Conservation (phyloP, 2,113 vertebrate genomes). For the Peromyscus maniculatus region DNA sequence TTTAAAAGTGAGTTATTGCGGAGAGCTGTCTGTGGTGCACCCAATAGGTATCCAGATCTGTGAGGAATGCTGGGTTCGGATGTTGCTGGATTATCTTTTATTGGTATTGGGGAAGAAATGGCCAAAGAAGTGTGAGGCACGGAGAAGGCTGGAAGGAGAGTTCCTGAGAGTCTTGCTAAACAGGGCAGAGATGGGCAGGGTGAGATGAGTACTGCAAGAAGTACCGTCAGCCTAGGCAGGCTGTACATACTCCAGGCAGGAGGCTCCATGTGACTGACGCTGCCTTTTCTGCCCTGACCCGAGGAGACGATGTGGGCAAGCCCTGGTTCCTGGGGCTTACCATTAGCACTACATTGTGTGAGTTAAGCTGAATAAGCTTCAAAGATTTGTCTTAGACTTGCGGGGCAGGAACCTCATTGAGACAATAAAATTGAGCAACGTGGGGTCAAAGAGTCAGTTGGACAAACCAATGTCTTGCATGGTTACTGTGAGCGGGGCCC, state of each 20-base stretch:
- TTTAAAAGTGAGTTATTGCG: slow-evolving; percentile 22
- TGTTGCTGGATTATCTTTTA: neutral
- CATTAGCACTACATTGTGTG: neutral
- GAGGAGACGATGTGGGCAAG: neutral
- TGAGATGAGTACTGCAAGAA: neutral
- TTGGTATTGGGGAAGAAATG: neutral
- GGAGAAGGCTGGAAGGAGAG: neutral
- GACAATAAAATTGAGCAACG: neutral
- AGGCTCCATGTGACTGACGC: neutral
- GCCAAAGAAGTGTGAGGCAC: neutral
- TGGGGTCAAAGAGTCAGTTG: neutral
- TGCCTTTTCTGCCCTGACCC: neutral
- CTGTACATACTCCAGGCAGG: neutral
- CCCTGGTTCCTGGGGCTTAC: neutral
- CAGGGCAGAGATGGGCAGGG: neutral
- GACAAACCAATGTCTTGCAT: neutral
- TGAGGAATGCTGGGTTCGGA: slow-evolving; percentile 7
- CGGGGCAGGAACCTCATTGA: neutral
- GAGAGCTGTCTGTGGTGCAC: neutral
- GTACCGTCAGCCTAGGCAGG: neutral
- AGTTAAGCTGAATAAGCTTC: neutral
- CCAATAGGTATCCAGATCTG: neutral
- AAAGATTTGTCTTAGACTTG: neutral
- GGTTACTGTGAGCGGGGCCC: neutral
- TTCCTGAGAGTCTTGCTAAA: neutral